Conservation (phyloP, 2,797 vertebrate species). For the Selene dorsalis region DNA sequence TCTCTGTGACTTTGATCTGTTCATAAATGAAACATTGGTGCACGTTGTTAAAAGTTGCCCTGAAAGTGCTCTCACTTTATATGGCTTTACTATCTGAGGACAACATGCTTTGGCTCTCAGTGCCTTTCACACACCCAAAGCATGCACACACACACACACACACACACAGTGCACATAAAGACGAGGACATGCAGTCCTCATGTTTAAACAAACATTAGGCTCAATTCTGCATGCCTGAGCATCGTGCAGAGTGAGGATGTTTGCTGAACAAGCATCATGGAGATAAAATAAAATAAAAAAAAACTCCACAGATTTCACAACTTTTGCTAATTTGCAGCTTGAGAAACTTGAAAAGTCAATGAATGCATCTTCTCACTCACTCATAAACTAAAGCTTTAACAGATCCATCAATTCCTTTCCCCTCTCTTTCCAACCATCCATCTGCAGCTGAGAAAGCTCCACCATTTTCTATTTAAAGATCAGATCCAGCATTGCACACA, state of each 20-base stretch:
- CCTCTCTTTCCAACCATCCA: slow-evolving; percentile 1
- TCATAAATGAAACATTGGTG: slow-evolving; percentile 76
- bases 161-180: background rate
- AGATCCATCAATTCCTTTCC: background rate
- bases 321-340: slow-evolving; percentile 26
- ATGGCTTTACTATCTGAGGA: slow-evolving; percentile 37
- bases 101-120: slow-evolving; percentile 59
- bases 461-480: background rate
- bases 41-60: slow-evolving; percentile 52
- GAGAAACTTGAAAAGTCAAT: background rate
- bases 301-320: slow-evolving; percentile 16
- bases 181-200: background rate
- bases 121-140: slow-evolving; percentile 4
- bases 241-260: slow-evolving; percentile 28
- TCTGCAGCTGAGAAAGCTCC: slow-evolving; percentile 1
- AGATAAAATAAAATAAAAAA: background rate
- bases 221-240: slow-evolving; percentile 35
- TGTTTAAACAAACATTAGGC: slow-evolving; percentile 36
- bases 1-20: background rate
- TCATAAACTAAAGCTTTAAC: background rate
- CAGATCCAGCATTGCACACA: background rate
- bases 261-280: slow-evolving; percentile 49
- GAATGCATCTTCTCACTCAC: background rate
- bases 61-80: slow-evolving; percentile 59
- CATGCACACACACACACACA: background rate